These are phyloP conservation scores for Triops cancriformis DNA, from an alignment of 1,140 invertebrate species.

Conservation along the genomic window DNA sequence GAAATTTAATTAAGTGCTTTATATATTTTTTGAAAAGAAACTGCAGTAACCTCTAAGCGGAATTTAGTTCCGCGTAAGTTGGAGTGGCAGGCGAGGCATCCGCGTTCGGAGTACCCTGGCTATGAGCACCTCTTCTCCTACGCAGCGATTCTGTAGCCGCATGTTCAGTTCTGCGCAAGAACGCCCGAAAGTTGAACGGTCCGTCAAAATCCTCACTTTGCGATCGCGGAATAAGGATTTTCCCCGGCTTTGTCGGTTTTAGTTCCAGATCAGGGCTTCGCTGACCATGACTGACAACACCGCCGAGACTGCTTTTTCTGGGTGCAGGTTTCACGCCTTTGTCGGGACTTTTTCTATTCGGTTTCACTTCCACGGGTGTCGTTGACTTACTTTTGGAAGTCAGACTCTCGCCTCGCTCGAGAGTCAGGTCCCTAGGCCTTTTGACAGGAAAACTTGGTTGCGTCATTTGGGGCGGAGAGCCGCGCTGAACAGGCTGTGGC, in stretches of 20 bases:
- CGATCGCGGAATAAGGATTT: constrained; percentile 18
- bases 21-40: background rate
- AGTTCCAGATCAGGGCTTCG: constrained; percentile 16
- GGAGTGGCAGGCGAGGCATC: background rate
- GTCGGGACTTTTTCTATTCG: background rate
- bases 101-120: background rate
- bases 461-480: background rate
- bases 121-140: constrained; percentile 49
- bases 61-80: background rate
- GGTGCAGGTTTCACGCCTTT: background rate
- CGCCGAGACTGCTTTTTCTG: background rate
- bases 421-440: background rate
- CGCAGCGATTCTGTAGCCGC: constrained; percentile 60
- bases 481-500: constrained; percentile 32
- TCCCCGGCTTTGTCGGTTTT: constrained; percentile 3
- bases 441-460: background rate
- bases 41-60: background rate
- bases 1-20: background rate
- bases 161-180: constrained; percentile 54
- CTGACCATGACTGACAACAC: background rate
- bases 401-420: background rate
- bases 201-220: constrained; percentile 49
- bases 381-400: background rate
- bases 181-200: constrained; percentile 59
- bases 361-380: background rate